Percentiles rank a stretch among this genome's conserved stretches.
phyloP scores from a whole-genome alignment of 1,140 invertebrate species.

The Leucophenga varia region DNA sequence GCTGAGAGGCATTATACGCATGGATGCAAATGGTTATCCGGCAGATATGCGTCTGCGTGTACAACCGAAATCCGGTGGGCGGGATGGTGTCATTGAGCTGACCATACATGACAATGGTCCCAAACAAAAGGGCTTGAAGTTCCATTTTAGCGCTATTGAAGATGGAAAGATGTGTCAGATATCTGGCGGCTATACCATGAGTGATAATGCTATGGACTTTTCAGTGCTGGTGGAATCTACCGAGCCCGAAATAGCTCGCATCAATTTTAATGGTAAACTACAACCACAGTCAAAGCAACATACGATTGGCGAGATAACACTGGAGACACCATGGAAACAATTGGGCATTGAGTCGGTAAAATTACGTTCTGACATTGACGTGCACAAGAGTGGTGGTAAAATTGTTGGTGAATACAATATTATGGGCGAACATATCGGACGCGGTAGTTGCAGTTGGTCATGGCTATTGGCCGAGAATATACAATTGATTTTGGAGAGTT shows the following conservation, averaged over 20 bases:
- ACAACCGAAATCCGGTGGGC: constrained; percentile 35
- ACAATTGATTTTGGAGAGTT: constrained; percentile 50
- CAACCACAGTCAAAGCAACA: constrained; percentile 17
- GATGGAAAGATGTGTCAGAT: constrained; percentile 48
- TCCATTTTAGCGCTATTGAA: constrained; percentile 47
- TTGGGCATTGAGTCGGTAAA: constrained; percentile 43
- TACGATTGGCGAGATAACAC: constrained; percentile 27
- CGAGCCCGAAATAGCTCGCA: constrained; percentile 36
- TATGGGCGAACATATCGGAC: constrained; percentile 31
- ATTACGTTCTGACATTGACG: constrained; percentile 30
- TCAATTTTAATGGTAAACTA: constrained; percentile 38
- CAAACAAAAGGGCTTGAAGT: constrained; percentile 31
- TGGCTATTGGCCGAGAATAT: constrained; percentile 57
- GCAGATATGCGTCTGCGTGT: constrained; percentile 30
- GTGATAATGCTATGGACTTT: constrained; percentile 32
- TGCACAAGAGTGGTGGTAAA: constrained; percentile 20
- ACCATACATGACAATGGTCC: constrained; percentile 25
- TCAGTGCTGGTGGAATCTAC: constrained; percentile 42
- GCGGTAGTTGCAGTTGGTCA: constrained; percentile 40
- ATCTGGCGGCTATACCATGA: constrained; percentile 38
- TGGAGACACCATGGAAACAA: constrained; percentile 47
- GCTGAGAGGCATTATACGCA: constrained; percentile 31
- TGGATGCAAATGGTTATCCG: constrained; percentile 25
- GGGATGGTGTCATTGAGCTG: constrained; percentile 42
- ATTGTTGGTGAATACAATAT: constrained; percentile 38